Evolutionary conservation across 2,888 invertebrate genomes (phyloP), one percentile per base, ranked within the genome.

Genomic region (Apamea crenata): DNA sequence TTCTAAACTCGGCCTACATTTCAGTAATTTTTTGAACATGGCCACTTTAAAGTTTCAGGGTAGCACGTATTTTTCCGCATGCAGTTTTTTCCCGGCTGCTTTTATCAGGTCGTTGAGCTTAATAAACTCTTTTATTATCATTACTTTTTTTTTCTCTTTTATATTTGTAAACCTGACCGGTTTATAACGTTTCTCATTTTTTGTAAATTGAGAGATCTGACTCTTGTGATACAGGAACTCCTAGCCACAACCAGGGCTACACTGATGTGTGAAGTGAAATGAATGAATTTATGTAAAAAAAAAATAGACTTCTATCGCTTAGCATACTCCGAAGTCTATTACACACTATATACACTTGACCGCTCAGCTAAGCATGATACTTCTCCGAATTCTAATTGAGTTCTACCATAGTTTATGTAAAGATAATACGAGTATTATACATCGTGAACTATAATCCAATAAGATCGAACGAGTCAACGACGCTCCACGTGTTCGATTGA

Each of bases 401-500:
- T 16, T 53, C 16, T 36, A 61, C 14, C 32, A 44, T n/a, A 16
- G 50, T 50, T 25, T 16, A 63, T 56, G n/a, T 56, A 40, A 44
- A 47, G 53, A 68, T 14, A 82, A 69, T 29, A 47, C 47, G n/a
- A n/a, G n/a, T n/a, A n/a, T n/a, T n/a, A n/a, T 5, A 32, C 21
- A 67, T 65, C 25, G 71, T 16, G n/a, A 80, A 29, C 63, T 53
- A 25, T 65, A 47, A 56, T 29, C 73, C 74, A 47, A 65, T 36
- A 32, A 68, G 1, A 36, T 53, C 4, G n/a, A 61, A 36, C 36
- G 10, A 61, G 36, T 56, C 50, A 44, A 44, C 25, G 12, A n/a
- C n/a, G 44, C 6, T 61, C 29, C 50, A 78, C 40, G 70, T 56
- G 70, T 47, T 81, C 18, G 40, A 47, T 70, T 56, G 77, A 69